phyloP scores from a whole-genome alignment of 2,113 vertebrate genomes.

The Theristicus caerulescens region DNA sequence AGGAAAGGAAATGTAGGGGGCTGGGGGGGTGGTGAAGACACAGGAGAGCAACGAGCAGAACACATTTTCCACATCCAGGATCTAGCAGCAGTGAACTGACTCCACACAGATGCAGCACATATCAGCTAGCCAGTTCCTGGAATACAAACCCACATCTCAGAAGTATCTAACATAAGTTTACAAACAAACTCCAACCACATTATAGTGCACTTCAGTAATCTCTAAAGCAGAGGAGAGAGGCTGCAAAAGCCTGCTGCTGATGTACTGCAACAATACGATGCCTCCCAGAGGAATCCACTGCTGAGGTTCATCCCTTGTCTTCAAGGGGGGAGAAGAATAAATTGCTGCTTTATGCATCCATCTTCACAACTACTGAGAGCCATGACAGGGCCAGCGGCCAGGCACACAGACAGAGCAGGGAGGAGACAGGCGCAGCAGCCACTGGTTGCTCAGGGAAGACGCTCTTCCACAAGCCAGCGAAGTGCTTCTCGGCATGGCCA shows the following conservation, averaged over 20 bases:
- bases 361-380: background rate
- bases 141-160: background rate
- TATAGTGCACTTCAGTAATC: background rate
- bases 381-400: background rate
- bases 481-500: background rate
- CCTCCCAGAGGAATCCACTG: background rate
- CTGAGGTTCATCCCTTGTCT: background rate
- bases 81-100: background rate
- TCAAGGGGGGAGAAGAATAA: background rate
- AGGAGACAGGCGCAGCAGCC: background rate
- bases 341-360: background rate
- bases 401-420: background rate
- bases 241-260: background rate
- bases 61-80: background rate
- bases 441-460: background rate
- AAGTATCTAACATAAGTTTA: background rate
- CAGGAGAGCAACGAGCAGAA: background rate
- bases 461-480: background rate
- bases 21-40: no score
- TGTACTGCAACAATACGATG: background rate
- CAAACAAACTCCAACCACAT: background rate
- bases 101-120: background rate
- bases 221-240: background rate
- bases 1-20: background rate
- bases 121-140: background rate